Conservation (phyloP, 2,113 vertebrate genomes). For the Barnardius zonarius region DNA sequence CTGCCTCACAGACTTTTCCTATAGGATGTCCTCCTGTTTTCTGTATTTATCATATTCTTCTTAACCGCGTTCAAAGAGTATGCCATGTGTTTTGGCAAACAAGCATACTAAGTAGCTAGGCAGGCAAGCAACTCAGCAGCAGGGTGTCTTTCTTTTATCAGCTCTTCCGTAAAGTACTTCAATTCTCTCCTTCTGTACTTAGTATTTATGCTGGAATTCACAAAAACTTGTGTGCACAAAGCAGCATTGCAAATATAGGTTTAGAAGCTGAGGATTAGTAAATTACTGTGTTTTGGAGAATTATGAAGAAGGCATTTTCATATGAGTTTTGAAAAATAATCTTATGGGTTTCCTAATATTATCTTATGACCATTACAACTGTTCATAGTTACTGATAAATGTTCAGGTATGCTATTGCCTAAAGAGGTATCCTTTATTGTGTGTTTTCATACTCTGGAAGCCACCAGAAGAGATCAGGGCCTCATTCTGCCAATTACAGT, state of each 20-base stretch:
- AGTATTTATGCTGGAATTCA: background rate
- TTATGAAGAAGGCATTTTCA: rapidly evolving
- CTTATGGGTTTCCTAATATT: background rate
- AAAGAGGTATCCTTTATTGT: background rate
- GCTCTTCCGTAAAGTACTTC: background rate
- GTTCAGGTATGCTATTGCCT: background rate
- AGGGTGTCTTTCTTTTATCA: background rate
- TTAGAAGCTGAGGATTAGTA: background rate
- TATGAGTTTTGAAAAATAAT: background rate
- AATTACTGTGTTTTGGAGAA: background rate
- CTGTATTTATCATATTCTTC: background rate
- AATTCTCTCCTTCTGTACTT: background rate
- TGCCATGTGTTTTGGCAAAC: background rate
- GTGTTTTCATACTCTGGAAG: background rate
- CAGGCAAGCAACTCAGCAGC: background rate
- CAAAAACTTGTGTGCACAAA: background rate
- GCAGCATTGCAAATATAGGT: rapidly evolving
- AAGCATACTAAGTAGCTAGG: background rate
- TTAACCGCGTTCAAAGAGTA: background rate
- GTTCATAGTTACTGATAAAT: background rate
- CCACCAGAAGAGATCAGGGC: background rate
- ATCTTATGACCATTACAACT: background rate
- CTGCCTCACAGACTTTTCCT: background rate
- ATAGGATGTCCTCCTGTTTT: background rate
- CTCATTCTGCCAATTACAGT: background rate